Conservation (phyloP, 2,888 invertebrate species). For the Escarpia spicata region DNA sequence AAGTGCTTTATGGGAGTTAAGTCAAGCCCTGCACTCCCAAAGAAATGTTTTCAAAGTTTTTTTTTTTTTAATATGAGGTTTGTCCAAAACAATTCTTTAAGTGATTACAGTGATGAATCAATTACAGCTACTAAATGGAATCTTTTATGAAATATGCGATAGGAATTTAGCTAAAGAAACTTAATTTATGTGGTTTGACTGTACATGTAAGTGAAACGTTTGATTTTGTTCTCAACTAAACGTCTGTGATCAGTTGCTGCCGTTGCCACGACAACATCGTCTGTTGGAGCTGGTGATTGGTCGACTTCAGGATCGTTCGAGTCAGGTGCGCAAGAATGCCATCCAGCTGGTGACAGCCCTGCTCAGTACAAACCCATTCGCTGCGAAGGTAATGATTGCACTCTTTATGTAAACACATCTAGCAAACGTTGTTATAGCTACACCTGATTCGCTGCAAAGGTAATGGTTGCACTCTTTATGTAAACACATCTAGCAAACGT, state of each 20-base stretch:
- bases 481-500: background rate
- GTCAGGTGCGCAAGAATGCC: constrained; percentile 85
- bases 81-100: background rate
- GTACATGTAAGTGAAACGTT: background rate
- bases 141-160: background rate
- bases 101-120: background rate
- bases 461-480: constrained; percentile 33
- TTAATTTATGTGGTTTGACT: background rate
- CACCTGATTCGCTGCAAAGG: constrained; percentile 67
- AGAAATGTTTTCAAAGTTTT: background rate
- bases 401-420: background rate
- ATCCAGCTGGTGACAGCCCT: constrained; percentile 81
- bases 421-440: too few relatives aligned
- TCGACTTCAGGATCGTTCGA: constrained; percentile 83
- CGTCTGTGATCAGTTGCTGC: constrained; percentile 68
- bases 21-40: too few relatives aligned
- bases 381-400: constrained; percentile 52
- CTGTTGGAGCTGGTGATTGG: constrained; percentile 76
- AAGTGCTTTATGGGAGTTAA: too few relatives aligned
- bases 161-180: background rate
- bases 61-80: background rate
- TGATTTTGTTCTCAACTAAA: background rate
- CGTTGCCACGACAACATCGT: constrained; percentile 75
- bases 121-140: background rate
- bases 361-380: constrained; percentile 84